phyloP scores from a whole-genome alignment of 2,113 vertebrate genomes.

The Aleadryas rufinucha region DNA sequence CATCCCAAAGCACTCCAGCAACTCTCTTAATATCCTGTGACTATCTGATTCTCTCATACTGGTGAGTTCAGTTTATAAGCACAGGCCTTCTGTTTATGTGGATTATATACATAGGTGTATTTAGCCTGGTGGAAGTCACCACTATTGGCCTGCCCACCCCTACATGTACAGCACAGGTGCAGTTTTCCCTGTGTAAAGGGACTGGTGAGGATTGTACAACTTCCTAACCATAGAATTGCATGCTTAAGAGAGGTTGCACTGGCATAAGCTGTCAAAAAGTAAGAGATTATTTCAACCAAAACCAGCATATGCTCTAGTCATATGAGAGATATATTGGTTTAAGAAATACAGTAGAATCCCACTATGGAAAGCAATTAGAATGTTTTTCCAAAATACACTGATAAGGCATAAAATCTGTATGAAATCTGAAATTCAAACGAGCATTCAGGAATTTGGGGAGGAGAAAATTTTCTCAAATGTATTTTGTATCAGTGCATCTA shows the following conservation, averaged over 20 bases:
- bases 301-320: not conserved
- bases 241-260: not conserved
- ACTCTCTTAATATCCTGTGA: not conserved
- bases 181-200: not conserved
- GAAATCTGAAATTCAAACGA: not conserved
- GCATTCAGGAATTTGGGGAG: not conserved
- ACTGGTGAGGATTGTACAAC: not conserved
- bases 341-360: not conserved
- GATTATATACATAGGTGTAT: not conserved
- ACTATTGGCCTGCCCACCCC: not conserved
- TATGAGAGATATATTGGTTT: not conserved
- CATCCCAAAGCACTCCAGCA: not conserved
- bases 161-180: fast-evolving
- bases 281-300: not conserved
- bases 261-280: not conserved
- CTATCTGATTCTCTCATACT: not conserved
- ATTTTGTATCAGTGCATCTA: not conserved
- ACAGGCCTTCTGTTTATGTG: not conserved
- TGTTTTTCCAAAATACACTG: not conserved
- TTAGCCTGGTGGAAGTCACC: not conserved
- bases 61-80: not conserved
- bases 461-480: not conserved
- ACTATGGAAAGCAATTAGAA: not conserved
- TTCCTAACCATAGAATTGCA: not conserved
- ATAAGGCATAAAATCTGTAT: not conserved